phyloP scores from a whole-genome alignment of 2,888 invertebrate species.

The Acrobasis consociella region DNA sequence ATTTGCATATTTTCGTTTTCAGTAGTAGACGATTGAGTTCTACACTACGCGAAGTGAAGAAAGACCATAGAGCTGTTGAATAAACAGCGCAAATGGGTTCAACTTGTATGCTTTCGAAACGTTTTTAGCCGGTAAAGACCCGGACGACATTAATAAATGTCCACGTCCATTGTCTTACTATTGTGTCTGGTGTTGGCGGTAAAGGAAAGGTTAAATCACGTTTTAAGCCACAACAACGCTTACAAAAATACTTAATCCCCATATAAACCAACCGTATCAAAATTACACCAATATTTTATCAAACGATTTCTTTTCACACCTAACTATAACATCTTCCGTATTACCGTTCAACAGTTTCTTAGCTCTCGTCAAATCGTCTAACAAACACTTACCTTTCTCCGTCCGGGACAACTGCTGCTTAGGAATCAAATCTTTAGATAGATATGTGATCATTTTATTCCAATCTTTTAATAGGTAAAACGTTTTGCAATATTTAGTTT shows the following conservation, averaged over 20 bases:
- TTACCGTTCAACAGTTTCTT: conserved; percentile 61
- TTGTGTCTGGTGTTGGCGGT: too few relatives aligned
- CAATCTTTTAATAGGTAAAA: conserved; percentile 68
- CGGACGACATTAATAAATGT: too few relatives aligned
- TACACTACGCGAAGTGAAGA: too few relatives aligned
- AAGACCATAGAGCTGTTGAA: too few relatives aligned
- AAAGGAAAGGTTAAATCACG: too few relatives aligned
- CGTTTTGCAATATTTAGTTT: conserved; percentile 55
- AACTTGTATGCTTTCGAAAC: too few relatives aligned
- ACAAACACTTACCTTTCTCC: conserved; percentile 65
- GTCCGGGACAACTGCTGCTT: conserved; percentile 65
- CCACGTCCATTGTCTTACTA: too few relatives aligned
- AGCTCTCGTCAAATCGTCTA: conserved; percentile 67
- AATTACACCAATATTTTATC: conserved; percentile 61
- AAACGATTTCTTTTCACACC: conserved; percentile 41
- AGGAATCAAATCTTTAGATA: conserved; percentile 68
- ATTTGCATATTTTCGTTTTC: too few relatives aligned
- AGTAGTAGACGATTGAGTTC: too few relatives aligned
- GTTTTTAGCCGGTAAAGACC: too few relatives aligned
- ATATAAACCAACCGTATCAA: conserved; percentile 25
- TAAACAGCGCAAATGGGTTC: too few relatives aligned
- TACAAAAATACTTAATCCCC: conserved; percentile 36
- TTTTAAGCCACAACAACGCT: not conserved
- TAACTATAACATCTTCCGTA: conserved; percentile 53
- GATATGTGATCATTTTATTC: conserved; percentile 67